Base-by-base conservation (phyloP, 2,888 invertebrate genomes). In the Neoascia interrupta region DNA sequence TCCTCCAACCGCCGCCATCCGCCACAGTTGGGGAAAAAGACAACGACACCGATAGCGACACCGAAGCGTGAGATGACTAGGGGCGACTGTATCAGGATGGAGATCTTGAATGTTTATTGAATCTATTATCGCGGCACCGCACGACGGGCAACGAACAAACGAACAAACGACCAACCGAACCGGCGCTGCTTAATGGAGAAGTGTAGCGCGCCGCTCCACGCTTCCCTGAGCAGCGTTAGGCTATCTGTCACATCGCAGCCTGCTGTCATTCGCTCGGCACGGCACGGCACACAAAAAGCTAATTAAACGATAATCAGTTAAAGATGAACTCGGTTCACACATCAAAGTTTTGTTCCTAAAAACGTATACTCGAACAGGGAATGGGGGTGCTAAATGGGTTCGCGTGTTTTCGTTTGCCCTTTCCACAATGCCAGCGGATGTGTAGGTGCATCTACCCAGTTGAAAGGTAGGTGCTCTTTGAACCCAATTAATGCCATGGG, bases 51-150 rank as follows among this genome's bases (percentile, higher is more conserved):
- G 23, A 39, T 43, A 61, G 16, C 41, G 66, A 16, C 51, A 23
- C 41, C n/a, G n/a, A n/a, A 58, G 51, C 36, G 34, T 47, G n/a
- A n/a, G n/a, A n/a, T n/a, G n/a, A n/a, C n/a, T n/a, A n/a, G n/a
- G n/a, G n/a, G n/a, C n/a, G n/a, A n/a, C n/a, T n/a, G 31, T 49
- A 75, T 75, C 75, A 56, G 31, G n/a, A 63, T 56, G 43, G 70
- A 58, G 45, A 76, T 76, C 64, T 70, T 37, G 51, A 53, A 63
- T 58, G 54, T 69, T 51, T 75, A 69, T 69, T 66, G 31, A 73
- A 66, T 73, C 53, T 66, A 68, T 74, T 74, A 66, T 61, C 63
- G 39, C 34, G 36, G 36, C 56, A 63, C 49, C 51, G 58, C 70
- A 70, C 70, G 70, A 58, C 39, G 51, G 41, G 39, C 56, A 21